Evolutionary conservation across 2,797 vertebrate species (phyloP).

Genomic region (Parauchenoglanis ngamensis): DNA sequence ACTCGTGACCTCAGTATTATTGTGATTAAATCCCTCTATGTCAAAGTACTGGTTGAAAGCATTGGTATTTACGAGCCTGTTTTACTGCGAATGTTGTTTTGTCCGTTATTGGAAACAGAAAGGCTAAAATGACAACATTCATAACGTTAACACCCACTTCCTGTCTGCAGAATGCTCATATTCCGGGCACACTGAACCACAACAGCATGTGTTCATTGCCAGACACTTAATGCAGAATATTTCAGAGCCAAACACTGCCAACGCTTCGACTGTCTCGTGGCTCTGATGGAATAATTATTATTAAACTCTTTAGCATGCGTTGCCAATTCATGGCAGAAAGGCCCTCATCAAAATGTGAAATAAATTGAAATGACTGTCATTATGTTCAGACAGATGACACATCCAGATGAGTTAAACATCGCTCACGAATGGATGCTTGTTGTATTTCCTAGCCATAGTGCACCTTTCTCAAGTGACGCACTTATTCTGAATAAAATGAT

Average conservation of each 20-base stretch:
- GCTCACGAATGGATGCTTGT: not conserved
- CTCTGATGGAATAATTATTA: constrained; percentile 12
- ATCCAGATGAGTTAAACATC: constrained; percentile 11
- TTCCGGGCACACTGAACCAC: not conserved
- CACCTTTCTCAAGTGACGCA: not conserved
- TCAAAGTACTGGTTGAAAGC: not conserved
- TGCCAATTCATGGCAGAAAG: not conserved
- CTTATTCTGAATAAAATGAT: not conserved
- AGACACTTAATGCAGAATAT: too few species aligned
- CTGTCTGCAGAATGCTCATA: not conserved
- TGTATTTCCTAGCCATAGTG: not conserved
- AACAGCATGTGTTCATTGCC: not conserved
- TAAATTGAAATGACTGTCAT: constrained; percentile 12
- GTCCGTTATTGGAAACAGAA: not conserved
- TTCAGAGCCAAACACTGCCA: not conserved
- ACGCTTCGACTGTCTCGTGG: not conserved
- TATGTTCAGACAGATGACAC: constrained; percentile 26
- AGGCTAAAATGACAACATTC: too few species aligned
- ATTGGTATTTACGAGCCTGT: not conserved
- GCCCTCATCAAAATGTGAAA: not conserved
- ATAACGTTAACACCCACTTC: not conserved
- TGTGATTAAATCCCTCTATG: not conserved
- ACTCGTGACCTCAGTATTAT: not conserved
- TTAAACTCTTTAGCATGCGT: not conserved
- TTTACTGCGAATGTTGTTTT: not conserved